Conservation (phyloP, 2,113 vertebrate genomes). For the Neofelis nebulosa region DNA sequence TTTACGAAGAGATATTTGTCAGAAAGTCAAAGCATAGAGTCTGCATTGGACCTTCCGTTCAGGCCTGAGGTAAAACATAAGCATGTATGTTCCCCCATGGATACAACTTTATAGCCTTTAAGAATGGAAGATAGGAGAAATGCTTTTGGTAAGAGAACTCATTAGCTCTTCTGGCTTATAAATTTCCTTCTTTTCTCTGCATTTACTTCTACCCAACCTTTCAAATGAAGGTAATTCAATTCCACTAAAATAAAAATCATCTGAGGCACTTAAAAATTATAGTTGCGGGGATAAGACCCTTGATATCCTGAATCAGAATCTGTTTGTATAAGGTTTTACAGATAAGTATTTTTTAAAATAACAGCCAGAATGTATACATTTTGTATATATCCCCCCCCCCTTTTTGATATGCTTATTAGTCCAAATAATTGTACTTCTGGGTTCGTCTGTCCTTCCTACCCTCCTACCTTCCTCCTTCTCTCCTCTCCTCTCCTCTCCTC, state of each 20-base stretch:
- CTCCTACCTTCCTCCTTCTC: not conserved
- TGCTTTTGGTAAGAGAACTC: not conserved
- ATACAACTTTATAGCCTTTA: not conserved
- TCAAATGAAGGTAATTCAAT: not conserved
- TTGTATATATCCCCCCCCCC: not conserved
- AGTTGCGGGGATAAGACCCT: not conserved
- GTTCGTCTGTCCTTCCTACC: not conserved
- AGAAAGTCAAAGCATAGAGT: not conserved
- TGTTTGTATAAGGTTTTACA: not conserved
- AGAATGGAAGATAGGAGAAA: not conserved
- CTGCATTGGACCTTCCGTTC: not conserved
- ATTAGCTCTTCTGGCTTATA: not conserved
- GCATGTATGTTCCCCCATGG: not conserved
- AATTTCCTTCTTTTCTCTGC: not conserved
- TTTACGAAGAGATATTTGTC: not conserved
- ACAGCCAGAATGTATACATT: not conserved
- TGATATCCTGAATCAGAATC: not conserved
- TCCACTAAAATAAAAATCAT: not conserved
- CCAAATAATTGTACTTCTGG: not conserved
- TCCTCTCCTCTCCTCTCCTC: too few species aligned
- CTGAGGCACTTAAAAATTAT: not conserved
- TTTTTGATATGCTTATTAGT: not conserved
- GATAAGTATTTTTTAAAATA: not conserved
- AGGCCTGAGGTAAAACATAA: not conserved
- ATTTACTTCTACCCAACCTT: not conserved